phyloP scores from a whole-genome alignment of 1,140 invertebrate species.

The Metopolophium dirhodum region DNA sequence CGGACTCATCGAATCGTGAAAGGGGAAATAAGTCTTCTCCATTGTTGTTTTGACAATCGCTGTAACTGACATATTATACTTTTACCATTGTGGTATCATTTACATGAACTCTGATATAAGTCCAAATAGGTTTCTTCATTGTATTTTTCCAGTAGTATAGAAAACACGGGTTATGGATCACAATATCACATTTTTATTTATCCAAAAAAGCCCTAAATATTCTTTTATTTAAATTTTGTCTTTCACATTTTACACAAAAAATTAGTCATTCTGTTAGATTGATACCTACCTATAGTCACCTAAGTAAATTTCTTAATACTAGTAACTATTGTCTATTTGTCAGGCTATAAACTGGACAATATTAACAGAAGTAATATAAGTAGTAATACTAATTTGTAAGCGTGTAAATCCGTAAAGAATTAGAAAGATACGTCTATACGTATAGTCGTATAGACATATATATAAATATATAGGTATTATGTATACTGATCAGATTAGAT shows the following conservation, averaged over 20 bases:
- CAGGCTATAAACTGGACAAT: neutral
- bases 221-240: neutral
- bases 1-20: slow-evolving; percentile 19
- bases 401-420: neutral
- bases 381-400: neutral
- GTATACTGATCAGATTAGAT: neutral
- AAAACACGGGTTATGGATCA: neutral
- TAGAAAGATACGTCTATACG: neutral
- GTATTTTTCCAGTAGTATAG: slow-evolving; percentile 8
- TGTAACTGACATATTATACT: slow-evolving; percentile 48
- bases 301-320: neutral
- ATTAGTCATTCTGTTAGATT: neutral
- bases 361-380: neutral
- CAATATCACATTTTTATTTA: neutral
- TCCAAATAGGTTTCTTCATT: slow-evolving; percentile 40
- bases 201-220: neutral
- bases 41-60: slow-evolving; percentile 51
- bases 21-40: slow-evolving; percentile 49
- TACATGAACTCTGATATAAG: slow-evolving; percentile 41
- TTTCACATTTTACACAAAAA: neutral
- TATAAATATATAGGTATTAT: neutral
- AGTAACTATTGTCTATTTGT: neutral
- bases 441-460: neutral
- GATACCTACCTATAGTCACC: neutral
- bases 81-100: slow-evolving; percentile 52